Evolutionary conservation across 2,888 invertebrate genomes (phyloP).

Genomic region (Coleophora deauratella): DNA sequence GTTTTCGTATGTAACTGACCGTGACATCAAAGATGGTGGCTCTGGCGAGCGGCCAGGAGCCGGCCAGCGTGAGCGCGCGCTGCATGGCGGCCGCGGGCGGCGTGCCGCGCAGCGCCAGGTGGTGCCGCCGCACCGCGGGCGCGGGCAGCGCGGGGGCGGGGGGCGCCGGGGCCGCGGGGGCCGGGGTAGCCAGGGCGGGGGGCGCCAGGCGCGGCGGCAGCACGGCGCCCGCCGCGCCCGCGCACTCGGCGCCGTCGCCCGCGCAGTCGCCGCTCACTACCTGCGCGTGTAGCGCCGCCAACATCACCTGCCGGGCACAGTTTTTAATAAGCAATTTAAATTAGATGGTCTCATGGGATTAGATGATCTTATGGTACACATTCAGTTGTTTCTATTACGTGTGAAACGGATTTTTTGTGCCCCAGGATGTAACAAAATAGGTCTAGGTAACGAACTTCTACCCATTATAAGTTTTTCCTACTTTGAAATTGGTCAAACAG

Average conservation of each 20-base stretch:
- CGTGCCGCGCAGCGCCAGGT: conserved; percentile 92
- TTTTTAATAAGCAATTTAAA: no score
- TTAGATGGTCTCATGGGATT: no score
- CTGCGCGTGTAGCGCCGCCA: conserved; percentile 95
- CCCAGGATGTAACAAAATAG: no score
- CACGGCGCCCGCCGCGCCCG: conserved; percentile 83
- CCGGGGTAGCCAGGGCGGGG: conserved; percentile 82
- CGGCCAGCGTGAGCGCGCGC: conserved; percentile 92
- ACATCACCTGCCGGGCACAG: conserved; percentile 81
- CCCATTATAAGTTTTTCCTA: no score
- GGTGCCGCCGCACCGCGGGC: conserved; percentile 91
- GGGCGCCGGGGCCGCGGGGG: conserved; percentile 87
- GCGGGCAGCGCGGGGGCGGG: conserved; percentile 88
- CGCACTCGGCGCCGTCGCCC: conserved; percentile 78
- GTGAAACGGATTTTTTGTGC: no score
- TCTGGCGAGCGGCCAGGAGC: conserved; percentile 93
- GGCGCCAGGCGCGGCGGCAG: conserved; percentile 88
- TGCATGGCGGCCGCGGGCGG: conserved; percentile 91
- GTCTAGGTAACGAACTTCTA: no score
- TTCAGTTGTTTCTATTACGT: no score
- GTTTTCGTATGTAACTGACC: not conserved
- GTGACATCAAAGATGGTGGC: conserved; percentile 89
- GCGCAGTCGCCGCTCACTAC: conserved; percentile 90
- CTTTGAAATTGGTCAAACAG: no score
- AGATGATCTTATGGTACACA: no score